Evolutionary conservation across 1,140 invertebrate genomes (phyloP).

Genomic region (Brachionus angularis): DNA sequence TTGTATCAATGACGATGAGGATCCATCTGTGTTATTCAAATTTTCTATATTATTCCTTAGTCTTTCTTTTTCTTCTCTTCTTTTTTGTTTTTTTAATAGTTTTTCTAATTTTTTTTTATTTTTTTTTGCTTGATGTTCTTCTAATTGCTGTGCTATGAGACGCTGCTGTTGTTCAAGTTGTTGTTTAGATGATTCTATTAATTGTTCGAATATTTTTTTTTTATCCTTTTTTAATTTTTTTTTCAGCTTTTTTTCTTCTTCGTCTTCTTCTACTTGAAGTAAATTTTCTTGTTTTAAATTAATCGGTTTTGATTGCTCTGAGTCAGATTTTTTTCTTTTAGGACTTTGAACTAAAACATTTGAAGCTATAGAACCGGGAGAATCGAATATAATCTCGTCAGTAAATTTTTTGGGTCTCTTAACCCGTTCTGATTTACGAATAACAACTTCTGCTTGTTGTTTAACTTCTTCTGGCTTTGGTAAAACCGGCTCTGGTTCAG

Average conservation of each 20-base stretch:
- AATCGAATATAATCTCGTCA: neutral
- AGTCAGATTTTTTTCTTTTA: neutral
- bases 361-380: no score
- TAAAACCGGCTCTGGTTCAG: neutral
- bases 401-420: neutral
- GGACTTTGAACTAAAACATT: no score
- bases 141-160: conserved; percentile 6
- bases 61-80: neutral
- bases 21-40: neutral
- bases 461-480: neutral
- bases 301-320: neutral
- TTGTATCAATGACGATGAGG: neutral
- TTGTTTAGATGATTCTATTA: neutral
- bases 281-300: neutral
- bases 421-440: neutral
- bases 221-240: conserved; percentile 27
- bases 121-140: conserved; percentile 27
- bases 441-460: neutral
- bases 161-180: conserved; percentile 5
- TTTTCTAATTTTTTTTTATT: conserved; percentile 12
- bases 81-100: conserved; percentile 16
- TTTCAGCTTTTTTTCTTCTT: neutral
- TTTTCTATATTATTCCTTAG: neutral
- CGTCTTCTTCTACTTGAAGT: neutral
- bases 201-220: neutral